Percentiles rank a stretch among this genome's conserved stretches.
These are phyloP conservation scores for Caerostris darwini DNA, from an alignment of 1,140 invertebrate genomes.

Conservation along the genomic window DNA sequence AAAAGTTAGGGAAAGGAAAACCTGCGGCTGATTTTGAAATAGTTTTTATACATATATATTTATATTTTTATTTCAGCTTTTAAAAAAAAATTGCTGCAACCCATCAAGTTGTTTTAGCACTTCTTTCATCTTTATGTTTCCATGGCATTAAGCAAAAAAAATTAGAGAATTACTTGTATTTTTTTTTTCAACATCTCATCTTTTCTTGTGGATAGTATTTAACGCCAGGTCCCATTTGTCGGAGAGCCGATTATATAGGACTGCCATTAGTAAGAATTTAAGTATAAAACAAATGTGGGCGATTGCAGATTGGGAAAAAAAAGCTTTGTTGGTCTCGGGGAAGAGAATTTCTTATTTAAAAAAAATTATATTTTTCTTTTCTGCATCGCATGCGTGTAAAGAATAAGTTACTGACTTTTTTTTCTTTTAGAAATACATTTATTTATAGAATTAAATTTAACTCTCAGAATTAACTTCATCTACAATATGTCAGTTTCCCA, in stretches of 20 bases:
- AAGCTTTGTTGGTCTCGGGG: neutral
- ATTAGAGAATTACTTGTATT: neutral
- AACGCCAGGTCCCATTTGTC: neutral
- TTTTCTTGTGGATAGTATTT: constrained; percentile 1
- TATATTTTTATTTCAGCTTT: neutral
- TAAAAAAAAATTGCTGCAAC: neutral
- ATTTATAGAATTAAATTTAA: neutral
- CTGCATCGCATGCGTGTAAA: no score
- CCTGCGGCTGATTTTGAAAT: constrained; percentile 35
- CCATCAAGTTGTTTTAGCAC: constrained; percentile 35
- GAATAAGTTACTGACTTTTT: neutral
- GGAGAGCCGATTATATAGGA: neutral
- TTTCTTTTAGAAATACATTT: neutral
- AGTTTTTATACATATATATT: neutral
- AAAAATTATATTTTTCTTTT: neutral
- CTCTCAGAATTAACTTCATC: no score
- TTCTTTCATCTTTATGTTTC: neutral
- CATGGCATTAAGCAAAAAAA: neutral
- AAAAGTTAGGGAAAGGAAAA: constrained; percentile 49
- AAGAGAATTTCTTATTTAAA: neutral
- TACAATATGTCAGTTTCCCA: no score
- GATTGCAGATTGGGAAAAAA: neutral
- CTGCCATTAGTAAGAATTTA: neutral
- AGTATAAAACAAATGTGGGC: neutral
- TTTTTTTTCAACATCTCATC: neutral